Evolutionary conservation across 2,797 vertebrate genomes (phyloP).

Genomic region (Cossypha heuglini): DNA sequence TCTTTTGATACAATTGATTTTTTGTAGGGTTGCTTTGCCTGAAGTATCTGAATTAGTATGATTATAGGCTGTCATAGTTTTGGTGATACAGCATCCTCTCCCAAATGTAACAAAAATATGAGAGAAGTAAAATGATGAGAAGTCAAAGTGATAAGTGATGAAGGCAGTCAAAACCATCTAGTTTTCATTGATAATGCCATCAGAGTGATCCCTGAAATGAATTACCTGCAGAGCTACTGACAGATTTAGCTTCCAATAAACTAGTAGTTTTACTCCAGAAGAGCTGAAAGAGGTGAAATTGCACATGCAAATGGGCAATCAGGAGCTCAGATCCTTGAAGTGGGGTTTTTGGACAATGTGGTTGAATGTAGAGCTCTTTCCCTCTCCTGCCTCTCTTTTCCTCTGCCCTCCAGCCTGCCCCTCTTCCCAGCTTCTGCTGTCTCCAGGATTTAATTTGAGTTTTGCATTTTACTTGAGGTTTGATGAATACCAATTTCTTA

Average conservation of each 20-base stretch:
- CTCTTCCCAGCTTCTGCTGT: not conserved
- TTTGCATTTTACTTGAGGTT: not conserved
- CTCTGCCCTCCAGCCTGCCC: accelerated
- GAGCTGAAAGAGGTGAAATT: not conserved
- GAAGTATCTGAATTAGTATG: not conserved
- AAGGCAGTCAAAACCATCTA: not conserved
- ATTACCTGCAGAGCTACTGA: not conserved
- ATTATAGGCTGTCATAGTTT: not conserved
- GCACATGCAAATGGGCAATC: not conserved
- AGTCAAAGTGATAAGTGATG: not conserved
- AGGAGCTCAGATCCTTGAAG: not conserved
- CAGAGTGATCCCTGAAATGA: not conserved
- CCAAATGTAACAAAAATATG: not conserved
- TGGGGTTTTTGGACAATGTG: not conserved
- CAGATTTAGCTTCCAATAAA: not conserved
- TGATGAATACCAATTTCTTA: not conserved
- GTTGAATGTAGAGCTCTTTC: not conserved
- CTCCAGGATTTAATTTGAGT: not conserved
- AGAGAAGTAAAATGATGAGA: not conserved
- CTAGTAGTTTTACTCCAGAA: not conserved
- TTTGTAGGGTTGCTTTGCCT: not conserved
- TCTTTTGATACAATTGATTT: not conserved
- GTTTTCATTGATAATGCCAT: not conserved
- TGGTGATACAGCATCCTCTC: not conserved
- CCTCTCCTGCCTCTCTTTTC: not conserved